A percentile compares a stretch with the other conserved stretches of the same genome.
Evolutionary conservation across 2,113 vertebrate species (phyloP).

Genomic region (Anhinga anhinga): DNA sequence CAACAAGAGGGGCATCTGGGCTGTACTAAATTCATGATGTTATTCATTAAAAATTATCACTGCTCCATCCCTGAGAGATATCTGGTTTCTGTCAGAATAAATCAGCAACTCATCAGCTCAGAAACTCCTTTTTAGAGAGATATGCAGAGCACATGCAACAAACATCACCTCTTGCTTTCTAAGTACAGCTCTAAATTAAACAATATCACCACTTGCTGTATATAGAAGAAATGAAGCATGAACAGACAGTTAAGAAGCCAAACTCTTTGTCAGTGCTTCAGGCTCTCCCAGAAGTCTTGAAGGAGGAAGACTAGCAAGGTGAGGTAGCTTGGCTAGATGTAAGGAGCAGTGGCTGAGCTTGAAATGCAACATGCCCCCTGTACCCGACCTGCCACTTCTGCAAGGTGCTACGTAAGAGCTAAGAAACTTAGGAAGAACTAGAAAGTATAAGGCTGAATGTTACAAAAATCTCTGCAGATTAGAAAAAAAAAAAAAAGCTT

Average conservation of each 20-base stretch:
- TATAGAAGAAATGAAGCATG: neutral
- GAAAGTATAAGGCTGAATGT: neutral
- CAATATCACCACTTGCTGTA: neutral
- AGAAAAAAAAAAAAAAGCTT: neutral
- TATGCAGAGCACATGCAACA: accelerated
- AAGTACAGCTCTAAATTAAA: neutral
- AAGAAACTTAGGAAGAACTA: neutral
- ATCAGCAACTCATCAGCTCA: neutral
- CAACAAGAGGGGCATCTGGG: neutral
- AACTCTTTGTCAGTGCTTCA: neutral
- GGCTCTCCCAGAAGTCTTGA: neutral
- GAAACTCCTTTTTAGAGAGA: neutral
- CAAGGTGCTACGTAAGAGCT: neutral
- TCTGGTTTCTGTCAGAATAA: neutral
- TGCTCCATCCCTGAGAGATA: neutral
- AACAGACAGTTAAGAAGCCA: neutral
- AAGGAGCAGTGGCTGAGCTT: neutral
- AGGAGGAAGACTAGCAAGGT: neutral
- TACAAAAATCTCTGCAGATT: neutral
- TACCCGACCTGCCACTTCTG: neutral
- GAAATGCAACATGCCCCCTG: neutral
- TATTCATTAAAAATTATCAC: neutral
- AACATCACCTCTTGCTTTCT: neutral
- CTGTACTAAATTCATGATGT: neutral
- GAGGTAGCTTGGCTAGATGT: neutral